These are phyloP conservation scores for Corythoichthys haematopterus DNA, from an alignment of 2,113 vertebrate species.

Conservation along the genomic window DNA sequence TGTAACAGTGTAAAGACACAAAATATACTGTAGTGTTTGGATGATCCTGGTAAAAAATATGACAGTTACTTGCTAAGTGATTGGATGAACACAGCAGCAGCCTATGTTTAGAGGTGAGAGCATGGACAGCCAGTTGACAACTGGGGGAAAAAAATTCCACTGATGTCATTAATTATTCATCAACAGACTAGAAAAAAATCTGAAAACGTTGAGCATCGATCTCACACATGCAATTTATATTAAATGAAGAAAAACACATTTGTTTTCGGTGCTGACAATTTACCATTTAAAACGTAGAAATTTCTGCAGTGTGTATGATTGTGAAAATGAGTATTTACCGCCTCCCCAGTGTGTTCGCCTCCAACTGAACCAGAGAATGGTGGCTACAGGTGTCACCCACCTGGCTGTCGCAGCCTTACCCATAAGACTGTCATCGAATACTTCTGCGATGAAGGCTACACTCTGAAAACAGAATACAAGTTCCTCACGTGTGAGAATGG, in stretches of 20 bases:
- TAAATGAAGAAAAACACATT: no score
- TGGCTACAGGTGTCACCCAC: conserved; percentile 90
- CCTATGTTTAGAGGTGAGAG: no score
- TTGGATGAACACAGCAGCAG: no score
- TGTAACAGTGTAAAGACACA: no score
- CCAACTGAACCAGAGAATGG: conserved; percentile 93
- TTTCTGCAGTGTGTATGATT: neutral
- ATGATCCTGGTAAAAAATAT: no score
- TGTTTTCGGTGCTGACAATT: no score
- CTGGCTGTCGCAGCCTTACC: conserved; percentile 82
- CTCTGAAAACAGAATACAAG: conserved; percentile 92
- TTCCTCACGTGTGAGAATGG: conserved; percentile 94
- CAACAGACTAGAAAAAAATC: no score
- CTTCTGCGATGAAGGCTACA: conserved; percentile 90
- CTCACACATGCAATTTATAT: neutral
- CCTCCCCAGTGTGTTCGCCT: conserved; percentile 79
- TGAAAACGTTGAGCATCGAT: neutral
- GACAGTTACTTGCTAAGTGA: no score
- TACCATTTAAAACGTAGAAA: neutral
- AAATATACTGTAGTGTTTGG: no score
- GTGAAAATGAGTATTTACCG: neutral
- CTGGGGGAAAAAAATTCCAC: no score
- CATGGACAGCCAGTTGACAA: no score
- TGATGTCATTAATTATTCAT: no score
- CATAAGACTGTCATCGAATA: conserved; percentile 94